phyloP scores from a whole-genome alignment of 2,113 vertebrate species.

The Panthera tigris region DNA sequence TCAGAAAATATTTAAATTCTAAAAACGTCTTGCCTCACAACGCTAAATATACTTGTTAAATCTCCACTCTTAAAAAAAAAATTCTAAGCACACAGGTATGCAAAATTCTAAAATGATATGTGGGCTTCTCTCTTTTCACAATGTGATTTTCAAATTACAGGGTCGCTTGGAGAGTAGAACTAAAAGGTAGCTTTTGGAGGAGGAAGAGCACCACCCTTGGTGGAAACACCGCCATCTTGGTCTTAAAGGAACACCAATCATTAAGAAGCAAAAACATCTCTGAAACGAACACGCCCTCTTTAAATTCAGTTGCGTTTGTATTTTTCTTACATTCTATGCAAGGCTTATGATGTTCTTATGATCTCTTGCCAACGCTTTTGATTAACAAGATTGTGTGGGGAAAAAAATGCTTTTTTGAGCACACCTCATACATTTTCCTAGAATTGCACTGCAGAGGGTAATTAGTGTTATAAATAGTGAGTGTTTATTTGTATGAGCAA shows the following conservation, averaged over 20 bases:
- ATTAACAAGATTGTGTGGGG: slow-evolving; percentile 17
- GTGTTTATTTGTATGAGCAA: background rate
- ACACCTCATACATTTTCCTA: slow-evolving; percentile 39
- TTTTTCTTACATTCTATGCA: slow-evolving; percentile 38
- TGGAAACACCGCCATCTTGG: background rate
- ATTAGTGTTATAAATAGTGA: slow-evolving; percentile 23
- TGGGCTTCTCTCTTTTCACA: background rate
- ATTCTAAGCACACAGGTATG: background rate
- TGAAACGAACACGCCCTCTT: background rate
- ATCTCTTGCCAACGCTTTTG: slow-evolving; percentile 44
- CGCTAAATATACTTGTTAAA: slow-evolving; percentile 50
- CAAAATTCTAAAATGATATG: slow-evolving; percentile 2
- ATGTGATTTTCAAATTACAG: slow-evolving; percentile 48
- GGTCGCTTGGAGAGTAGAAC: background rate
- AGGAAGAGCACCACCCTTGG: background rate
- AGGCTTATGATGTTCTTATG: background rate
- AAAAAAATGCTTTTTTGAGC: background rate
- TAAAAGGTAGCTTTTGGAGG: background rate
- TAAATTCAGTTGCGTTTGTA: slow-evolving; percentile 33
- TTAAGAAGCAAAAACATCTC: slow-evolving; percentile 23
- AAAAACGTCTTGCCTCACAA: slow-evolving; percentile 1
- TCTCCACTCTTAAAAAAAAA: background rate
- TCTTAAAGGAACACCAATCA: background rate
- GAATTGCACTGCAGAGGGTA: background rate
- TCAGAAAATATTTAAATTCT: slow-evolving; percentile 43